Conservation (phyloP, 1,140 invertebrate genomes). For the Cydia amplana region DNA sequence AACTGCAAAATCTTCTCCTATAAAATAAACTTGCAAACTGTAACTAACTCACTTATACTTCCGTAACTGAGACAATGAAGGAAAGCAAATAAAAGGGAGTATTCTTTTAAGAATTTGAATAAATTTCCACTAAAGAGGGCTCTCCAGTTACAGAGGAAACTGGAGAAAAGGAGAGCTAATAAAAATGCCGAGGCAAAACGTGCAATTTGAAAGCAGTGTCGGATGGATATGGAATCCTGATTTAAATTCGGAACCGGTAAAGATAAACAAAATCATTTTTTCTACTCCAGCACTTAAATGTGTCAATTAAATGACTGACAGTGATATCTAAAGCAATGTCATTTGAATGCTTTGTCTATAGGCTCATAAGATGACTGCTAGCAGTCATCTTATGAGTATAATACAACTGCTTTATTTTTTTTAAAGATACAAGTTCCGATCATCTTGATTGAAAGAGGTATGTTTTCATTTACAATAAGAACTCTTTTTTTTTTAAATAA, state of each 20-base stretch:
- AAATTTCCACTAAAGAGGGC: conserved; percentile 56
- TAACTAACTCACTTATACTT: conserved; percentile 64
- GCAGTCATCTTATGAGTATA: no score
- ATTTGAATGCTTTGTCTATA: no score
- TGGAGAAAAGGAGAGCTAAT: conserved; percentile 66
- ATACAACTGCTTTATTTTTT: no score
- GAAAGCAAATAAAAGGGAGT: conserved; percentile 56
- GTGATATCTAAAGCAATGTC: no score
- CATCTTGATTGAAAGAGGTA: no score
- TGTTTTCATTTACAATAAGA: no score
- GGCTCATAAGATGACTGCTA: no score
- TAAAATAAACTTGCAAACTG: conserved; percentile 43
- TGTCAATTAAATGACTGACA: no score
- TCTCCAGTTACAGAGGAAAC: conserved; percentile 70
- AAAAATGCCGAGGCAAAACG: conserved; percentile 66
- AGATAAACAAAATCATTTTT: not conserved
- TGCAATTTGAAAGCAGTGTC: conserved; percentile 65
- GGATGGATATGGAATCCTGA: conserved; percentile 56
- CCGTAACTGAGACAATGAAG: conserved; percentile 48
- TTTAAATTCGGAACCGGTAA: conserved; percentile 42
- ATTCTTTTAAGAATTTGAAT: conserved; percentile 74
- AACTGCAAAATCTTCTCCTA: not conserved
- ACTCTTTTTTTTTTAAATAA: no score
- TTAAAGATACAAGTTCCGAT: no score
- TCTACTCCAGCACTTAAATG: no score